These are phyloP conservation scores for Candidula unifasciata DNA, from an alignment of 2,888 invertebrate genomes.

Conservation along the genomic window DNA sequence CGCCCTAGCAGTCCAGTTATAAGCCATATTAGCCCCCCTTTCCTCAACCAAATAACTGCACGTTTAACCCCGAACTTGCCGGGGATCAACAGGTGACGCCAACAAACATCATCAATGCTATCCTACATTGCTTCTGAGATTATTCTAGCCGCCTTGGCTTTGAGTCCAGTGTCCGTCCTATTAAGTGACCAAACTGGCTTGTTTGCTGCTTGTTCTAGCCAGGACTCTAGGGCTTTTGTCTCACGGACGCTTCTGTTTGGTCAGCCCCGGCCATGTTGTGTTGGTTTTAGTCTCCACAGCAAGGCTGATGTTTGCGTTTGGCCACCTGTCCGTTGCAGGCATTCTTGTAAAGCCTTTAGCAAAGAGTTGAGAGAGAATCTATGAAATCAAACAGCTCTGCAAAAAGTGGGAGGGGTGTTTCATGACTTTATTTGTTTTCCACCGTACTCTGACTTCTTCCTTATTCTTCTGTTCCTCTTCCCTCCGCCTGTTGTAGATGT, in stretches of 20 bases:
- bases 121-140: neutral
- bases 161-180: neutral
- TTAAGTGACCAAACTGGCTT: neutral
- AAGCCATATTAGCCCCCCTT: too few species aligned
- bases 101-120: neutral
- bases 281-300: neutral
- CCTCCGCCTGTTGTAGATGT: too few species aligned
- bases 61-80: too few species aligned
- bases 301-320: neutral
- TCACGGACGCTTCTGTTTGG: constrained; percentile 3
- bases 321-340: neutral
- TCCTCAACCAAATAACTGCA: too few species aligned
- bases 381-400: neutral
- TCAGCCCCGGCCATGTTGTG: neutral
- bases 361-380: neutral
- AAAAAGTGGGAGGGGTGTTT: too few species aligned
- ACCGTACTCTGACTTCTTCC: too few species aligned
- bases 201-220: constrained; percentile 14
- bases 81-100: neutral
- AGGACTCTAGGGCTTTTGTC: neutral
- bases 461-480: too few species aligned
- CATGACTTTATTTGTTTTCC: too few species aligned
- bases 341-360: too few species aligned
- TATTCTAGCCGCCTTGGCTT: neutral
- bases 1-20: too few species aligned